Evolutionary conservation across 2,113 vertebrate genomes (phyloP), one percentile per base, ranked within the genome.

Genomic region (Otocyon megalotis): DNA sequence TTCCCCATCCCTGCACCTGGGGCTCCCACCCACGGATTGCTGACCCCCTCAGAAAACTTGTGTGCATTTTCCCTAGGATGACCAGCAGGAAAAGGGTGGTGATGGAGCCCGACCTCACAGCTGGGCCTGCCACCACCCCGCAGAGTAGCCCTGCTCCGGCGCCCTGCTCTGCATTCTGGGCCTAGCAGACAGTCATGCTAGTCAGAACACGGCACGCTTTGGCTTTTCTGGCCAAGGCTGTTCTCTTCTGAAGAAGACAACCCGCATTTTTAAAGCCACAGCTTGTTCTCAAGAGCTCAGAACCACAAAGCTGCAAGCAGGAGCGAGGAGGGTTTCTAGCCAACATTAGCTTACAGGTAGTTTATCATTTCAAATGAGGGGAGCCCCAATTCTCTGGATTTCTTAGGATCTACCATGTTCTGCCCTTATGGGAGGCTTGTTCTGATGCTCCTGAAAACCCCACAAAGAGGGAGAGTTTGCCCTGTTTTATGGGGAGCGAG

Each of bases 101-200:
- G 53, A 26, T n/a, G 15, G 10, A 20, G 4, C 60, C 43, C 2
- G 1, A 76, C 30, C 83, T 90, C 35, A 19, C 0, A 2, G 50
- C 53, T 35, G 22, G 83, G 32, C 14, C 69, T 2, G 19, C 48
- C 22, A 2, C 8, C 3, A 1, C 48, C 5, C 43, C 48, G 62
- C 60, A 50, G n/a, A 84, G 20, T 63, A 7, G 48, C 26, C 16
- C 56, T 11, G 37, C 22, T 32, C 56, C 32, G 12, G 28, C 43
- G 24, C 53, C n/a, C 67, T 32, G 50, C 88, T 87, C 89, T 48
- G 50, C 90, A 79, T 88, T 72, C 94, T 80, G 53, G 92, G 82
- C 43, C 56, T 2, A 35, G 50, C 62, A 93, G 62, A n/a, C 26
- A 24, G 26, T 15, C 5, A 60, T 43, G 79, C 83, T 93, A 54